Percentiles rank a stretch among this genome's conserved stretches.
These are phyloP conservation scores for Leptopilina myrica DNA, from an alignment of 2,888 invertebrate genomes.

Conservation along the genomic window DNA sequence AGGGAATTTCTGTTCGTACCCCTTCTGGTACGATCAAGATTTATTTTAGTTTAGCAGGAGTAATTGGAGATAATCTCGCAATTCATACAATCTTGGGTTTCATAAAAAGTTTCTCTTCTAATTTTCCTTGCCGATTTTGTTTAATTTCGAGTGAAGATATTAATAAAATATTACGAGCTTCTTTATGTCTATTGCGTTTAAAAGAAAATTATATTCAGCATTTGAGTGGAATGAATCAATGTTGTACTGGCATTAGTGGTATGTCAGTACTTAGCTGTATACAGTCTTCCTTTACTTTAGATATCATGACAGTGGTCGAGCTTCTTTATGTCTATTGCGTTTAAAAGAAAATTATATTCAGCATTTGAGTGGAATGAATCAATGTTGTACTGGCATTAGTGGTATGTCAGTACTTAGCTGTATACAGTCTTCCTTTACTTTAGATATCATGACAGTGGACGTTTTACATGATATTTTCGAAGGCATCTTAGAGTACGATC, in stretches of 20 bases:
- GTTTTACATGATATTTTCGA: conserved; percentile 50
- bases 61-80: conserved; percentile 54
- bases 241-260: conserved; percentile 44
- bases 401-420: conserved; percentile 40
- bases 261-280: conserved; percentile 40
- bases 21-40: not conserved
- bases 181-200: conserved; percentile 43
- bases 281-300: conserved; percentile 22
- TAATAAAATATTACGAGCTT: conserved; percentile 38
- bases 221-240: conserved; percentile 34
- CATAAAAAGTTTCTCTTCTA: conserved; percentile 49
- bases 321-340: too few species aligned
- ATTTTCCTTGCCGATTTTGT: conserved; percentile 51
- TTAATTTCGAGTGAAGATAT: conserved; percentile 38
- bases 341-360: conserved; percentile 42
- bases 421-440: conserved; percentile 27
- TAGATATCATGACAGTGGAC: conserved; percentile 48
- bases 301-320: conserved; percentile 45
- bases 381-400: conserved; percentile 44
- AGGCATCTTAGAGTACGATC: conserved; percentile 54
- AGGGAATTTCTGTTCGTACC: conserved; percentile 37
- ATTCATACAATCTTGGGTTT: conserved; percentile 51
- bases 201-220: conserved; percentile 42
- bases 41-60: not conserved
- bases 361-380: conserved; percentile 36